A percentile compares a stretch with the other conserved stretches of the same genome.
Evolutionary conservation across 2,797 vertebrate species (phyloP).

Genomic region (Chrosomus eos): DNA sequence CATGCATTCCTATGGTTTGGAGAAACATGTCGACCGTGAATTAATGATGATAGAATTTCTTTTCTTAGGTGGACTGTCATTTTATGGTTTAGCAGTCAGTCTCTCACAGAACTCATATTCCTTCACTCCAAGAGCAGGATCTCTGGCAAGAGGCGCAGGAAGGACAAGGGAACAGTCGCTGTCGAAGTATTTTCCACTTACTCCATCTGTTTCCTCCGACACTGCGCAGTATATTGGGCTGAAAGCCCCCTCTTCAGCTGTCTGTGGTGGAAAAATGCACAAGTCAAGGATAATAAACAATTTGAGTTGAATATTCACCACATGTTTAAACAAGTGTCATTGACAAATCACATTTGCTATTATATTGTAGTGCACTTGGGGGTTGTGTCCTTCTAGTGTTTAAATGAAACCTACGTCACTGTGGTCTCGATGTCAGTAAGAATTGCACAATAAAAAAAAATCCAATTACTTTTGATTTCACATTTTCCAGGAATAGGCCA

Average conservation of each 20-base stretch:
- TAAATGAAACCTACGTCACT: not conserved
- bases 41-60: not conserved
- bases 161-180: constrained; percentile 79
- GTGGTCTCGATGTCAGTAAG: not conserved
- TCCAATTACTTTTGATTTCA: not conserved
- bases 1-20: too few species aligned
- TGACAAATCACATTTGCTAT: not conserved
- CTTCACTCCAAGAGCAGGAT: constrained; percentile 74
- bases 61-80: not conserved
- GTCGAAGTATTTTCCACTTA: constrained; percentile 87
- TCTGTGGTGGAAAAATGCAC: constrained; percentile 67
- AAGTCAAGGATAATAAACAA: not conserved
- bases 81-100: constrained; percentile 77
- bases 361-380: not conserved
- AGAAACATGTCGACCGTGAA: not conserved
- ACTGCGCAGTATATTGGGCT: constrained; percentile 85
- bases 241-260: constrained; percentile 78
- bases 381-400: not conserved
- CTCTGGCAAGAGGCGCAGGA: constrained; percentile 73
- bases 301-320: not conserved
- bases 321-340: not conserved
- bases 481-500: not conserved
- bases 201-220: constrained; percentile 79
- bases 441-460: not conserved
- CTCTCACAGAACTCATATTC: constrained; percentile 83